Percentiles rank a stretch among this genome's conserved stretches.
These are phyloP conservation scores for Phoeniculus purpureus DNA, from an alignment of 2,797 vertebrate genomes.

Conservation along the genomic window DNA sequence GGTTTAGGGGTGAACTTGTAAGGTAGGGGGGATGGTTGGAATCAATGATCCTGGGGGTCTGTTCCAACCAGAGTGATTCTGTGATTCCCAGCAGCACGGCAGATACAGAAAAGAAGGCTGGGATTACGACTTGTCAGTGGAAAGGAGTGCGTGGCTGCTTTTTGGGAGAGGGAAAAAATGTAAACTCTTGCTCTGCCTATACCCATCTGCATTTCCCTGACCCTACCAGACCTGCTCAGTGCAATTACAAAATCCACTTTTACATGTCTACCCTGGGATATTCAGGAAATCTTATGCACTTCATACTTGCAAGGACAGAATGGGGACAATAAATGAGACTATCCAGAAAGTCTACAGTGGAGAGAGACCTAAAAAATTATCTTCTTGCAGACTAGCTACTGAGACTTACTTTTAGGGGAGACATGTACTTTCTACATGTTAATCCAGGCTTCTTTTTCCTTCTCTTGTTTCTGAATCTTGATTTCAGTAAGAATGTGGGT, in stretches of 20 bases:
- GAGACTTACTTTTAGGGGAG: background rate
- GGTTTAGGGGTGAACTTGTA: too few relatives aligned
- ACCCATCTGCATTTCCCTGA: background rate
- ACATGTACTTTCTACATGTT: background rate
- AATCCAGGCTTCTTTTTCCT: background rate
- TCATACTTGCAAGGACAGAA: background rate
- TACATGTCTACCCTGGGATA: background rate
- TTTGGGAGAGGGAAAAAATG: background rate
- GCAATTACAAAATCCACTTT: background rate
- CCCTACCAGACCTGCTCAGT: background rate
- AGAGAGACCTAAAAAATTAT: background rate
- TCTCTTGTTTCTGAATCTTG: background rate
- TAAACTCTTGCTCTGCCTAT: background rate
- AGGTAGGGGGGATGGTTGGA: too few relatives aligned
- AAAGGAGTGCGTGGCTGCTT: background rate
- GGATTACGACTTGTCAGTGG: background rate
- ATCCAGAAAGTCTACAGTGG: background rate
- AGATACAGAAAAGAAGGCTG: background rate
- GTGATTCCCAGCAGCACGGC: background rate
- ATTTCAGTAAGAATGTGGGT: background rate
- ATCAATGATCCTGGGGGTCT: too few relatives aligned
- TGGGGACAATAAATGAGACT: background rate
- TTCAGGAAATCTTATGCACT: background rate
- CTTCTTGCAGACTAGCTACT: background rate
- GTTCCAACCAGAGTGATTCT: too few relatives aligned